Conservation (phyloP, 2,888 invertebrate genomes). For the Heliconius charithonia region DNA sequence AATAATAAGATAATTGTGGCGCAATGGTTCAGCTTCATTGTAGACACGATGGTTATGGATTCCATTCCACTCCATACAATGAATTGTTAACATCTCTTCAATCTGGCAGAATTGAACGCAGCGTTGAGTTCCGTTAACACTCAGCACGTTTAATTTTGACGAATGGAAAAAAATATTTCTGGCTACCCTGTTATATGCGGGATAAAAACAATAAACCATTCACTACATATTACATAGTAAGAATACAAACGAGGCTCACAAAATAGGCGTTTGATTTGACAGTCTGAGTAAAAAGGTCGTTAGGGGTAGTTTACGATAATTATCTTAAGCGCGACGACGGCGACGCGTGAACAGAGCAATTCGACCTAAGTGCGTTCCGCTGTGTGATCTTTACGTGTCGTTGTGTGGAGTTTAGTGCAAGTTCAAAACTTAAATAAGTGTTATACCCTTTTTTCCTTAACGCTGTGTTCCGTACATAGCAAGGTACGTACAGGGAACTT, state of each 20-base stretch:
- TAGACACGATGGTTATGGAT: too few species aligned
- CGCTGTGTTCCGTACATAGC: background rate
- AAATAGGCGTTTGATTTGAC: conserved; percentile 35
- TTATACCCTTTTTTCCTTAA: background rate
- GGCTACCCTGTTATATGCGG: background rate
- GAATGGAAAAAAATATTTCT: background rate
- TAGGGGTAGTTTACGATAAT: conserved; percentile 48
- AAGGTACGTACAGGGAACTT: background rate
- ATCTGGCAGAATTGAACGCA: background rate
- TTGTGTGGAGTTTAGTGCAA: conserved; percentile 47
- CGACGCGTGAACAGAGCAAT: conserved; percentile 56
- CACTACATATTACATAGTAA: background rate
- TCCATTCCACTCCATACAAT: too few species aligned
- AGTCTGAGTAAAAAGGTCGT: conserved; percentile 39
- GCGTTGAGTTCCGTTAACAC: background rate
- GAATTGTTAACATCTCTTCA: too few species aligned
- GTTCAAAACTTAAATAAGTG: background rate
- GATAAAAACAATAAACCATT: background rate
- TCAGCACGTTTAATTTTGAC: too few species aligned
- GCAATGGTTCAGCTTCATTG: too few species aligned
- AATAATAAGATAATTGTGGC: too few species aligned
- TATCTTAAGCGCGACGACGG: conserved; percentile 45
- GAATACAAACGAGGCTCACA: conserved; percentile 9
- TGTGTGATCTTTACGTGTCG: conserved; percentile 61
- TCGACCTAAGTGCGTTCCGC: conserved; percentile 65